Percentiles rank a stretch among this genome's conserved stretches.
Conservation (phyloP, 2,113 vertebrate genomes). For the Micronycteris hirsuta region DNA sequence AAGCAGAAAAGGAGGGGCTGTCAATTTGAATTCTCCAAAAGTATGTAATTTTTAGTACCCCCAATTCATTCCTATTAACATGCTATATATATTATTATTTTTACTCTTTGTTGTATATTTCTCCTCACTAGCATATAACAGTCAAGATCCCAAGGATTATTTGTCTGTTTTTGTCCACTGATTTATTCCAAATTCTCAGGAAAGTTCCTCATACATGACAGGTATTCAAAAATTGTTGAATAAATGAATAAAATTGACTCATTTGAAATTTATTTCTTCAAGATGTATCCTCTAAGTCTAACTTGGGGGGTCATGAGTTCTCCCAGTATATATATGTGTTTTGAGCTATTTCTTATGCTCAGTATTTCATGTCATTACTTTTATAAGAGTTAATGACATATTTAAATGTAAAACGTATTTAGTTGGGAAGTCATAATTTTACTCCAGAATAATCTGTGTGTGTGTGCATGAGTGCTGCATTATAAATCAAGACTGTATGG, state of each 20-base stretch:
- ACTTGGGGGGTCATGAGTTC: not conserved
- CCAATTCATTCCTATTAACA: not conserved
- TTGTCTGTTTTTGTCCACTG: not conserved
- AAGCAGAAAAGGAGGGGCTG: not conserved
- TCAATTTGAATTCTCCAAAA: not conserved
- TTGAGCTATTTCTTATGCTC: not conserved
- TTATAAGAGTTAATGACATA: not conserved
- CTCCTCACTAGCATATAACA: not conserved
- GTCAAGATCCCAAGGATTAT: not conserved
- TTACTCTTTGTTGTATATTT: not conserved
- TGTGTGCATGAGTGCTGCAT: not conserved
- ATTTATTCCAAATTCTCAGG: not conserved
- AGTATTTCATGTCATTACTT: not conserved
- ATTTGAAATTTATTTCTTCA: not conserved
- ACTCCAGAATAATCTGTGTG: not conserved
- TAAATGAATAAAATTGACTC: not conserved
- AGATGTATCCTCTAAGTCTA: not conserved
- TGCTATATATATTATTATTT: not conserved
- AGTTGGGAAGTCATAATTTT: not conserved
- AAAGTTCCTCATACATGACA: not conserved
- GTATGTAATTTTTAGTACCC: not conserved
- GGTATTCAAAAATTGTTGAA: not conserved
- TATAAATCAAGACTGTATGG: not conserved
- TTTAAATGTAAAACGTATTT: not conserved
- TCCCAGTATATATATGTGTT: not conserved